These are phyloP conservation scores for Drosophila nikananu DNA, from an alignment of 1,140 invertebrate genomes.

Conservation along the genomic window DNA sequence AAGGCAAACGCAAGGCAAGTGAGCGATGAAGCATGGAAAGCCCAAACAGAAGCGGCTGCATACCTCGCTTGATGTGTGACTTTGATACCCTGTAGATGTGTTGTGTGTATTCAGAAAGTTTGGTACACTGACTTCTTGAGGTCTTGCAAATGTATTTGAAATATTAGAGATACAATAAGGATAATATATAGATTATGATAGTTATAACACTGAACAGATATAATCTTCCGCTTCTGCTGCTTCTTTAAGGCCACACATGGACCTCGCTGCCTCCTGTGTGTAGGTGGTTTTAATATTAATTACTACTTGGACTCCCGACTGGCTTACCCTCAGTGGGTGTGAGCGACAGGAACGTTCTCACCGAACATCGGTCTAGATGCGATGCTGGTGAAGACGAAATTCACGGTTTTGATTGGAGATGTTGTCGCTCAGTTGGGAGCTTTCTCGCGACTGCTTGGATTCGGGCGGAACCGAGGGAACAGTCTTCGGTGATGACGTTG, in stretches of 20 bases:
- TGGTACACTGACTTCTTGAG: background rate
- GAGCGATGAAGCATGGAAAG: constrained; percentile 76
- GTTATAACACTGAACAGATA: no score
- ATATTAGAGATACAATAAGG: background rate
- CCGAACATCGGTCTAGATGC: background rate
- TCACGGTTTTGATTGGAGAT: background rate
- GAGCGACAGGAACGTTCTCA: background rate
- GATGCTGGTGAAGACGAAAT: background rate
- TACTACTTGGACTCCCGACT: background rate
- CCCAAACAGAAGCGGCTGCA: constrained; percentile 31
- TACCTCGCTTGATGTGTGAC: constrained; percentile 41
- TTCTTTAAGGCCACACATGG: constrained; percentile 38
- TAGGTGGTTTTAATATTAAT: background rate
- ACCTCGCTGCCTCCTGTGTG: constrained; percentile 11
- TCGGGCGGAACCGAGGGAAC: background rate
- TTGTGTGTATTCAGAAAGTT: no score
- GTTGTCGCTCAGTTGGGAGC: background rate
- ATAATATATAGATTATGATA: background rate
- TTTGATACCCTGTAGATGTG: constrained; percentile 37
- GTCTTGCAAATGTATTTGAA: background rate
- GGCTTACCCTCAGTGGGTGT: constrained; percentile 16
- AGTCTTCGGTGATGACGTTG: background rate
- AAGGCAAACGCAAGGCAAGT: constrained; percentile 65
- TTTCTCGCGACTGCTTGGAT: background rate
- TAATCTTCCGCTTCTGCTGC: no score